Base-by-base conservation (phyloP, 2,888 invertebrate genomes). In the Drosophila antonietae region DNA sequence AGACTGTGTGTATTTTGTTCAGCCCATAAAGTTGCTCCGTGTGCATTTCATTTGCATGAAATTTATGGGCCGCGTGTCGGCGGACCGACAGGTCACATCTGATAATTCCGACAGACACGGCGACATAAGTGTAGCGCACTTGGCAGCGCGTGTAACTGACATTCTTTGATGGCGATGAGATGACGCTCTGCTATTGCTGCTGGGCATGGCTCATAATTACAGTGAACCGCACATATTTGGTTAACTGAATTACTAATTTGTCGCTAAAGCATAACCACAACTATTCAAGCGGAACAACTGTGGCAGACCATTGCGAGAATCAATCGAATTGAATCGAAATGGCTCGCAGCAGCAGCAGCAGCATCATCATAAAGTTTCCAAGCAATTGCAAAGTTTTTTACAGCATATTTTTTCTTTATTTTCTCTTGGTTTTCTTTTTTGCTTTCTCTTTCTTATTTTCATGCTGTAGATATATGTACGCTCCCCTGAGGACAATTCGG, bases 1-100 rank as follows among this genome's bases (percentile, higher is more conserved):
- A 35, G 52, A 15, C 52, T 37, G 9, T 23, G 37, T 20, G 15
- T 35, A 20, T 23, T 39, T 65, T 56, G 68, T 35, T 51, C 49
- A 60, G 64, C 44, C 44, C 62, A 80, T 59, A 78, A 78, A 52
- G 56, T 70, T 78, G 58, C 18, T 58, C 65, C 47, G 66, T 52
- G 60, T 66, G 78, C 72, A 80, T 73, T 80, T 78, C 70, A 78
- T 82, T 84, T 81, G 68, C 80, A 75, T 77, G 58, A 69, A 68
- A 77, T 73, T 81, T 67, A 65, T 70, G 70, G 9, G 57, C 33
- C 49, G 33, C 46, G 18, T 39, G 53, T 41, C 55, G 55, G 0
- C 31, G 41, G 23, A 14, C 37, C 15, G n/a, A n/a, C 31, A 41
- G 52, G 44, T 28, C 61, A 39, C 61, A 33, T 39, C 57, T 37